A percentile compares a stretch with the other conserved stretches of the same genome.
Conservation (phyloP, 2,113 vertebrate species). For the Ornithorhynchus anatinus region DNA sequence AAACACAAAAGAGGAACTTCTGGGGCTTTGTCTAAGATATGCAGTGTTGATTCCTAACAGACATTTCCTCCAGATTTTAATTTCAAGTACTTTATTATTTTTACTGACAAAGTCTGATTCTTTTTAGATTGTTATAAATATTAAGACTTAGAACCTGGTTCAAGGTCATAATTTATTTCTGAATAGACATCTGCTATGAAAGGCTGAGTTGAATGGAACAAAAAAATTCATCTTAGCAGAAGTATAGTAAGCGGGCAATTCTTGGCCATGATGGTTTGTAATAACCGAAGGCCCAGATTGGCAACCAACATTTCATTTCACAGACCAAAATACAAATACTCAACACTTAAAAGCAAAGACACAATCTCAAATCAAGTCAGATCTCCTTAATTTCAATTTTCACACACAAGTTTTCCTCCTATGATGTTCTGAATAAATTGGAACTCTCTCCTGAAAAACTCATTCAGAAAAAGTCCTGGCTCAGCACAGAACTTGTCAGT, state of each 20-base stretch:
- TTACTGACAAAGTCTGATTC: background rate
- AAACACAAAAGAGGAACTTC: conserved; percentile 5
- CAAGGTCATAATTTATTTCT: conserved; percentile 6
- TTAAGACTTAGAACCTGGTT: background rate
- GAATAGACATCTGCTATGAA: background rate
- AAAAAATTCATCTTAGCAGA: conserved; percentile 11
- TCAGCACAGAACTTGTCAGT: too few species aligned
- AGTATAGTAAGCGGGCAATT: background rate
- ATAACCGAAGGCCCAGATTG: background rate
- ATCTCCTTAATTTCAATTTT: background rate
- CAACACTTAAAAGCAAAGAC: background rate
- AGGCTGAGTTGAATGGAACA: background rate
- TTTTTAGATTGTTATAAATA: conserved; percentile 10
- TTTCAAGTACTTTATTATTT: background rate
- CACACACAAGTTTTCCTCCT: too few species aligned
- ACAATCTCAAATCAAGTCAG: background rate
- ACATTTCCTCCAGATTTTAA: background rate
- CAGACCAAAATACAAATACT: background rate
- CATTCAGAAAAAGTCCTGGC: too few species aligned
- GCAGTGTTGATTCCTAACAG: background rate
- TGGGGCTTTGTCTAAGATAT: background rate
- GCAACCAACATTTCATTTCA: background rate
- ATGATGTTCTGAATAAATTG: too few species aligned
- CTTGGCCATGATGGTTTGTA: background rate
- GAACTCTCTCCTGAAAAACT: too few species aligned